A percentile compares a stretch with the other conserved stretches of the same genome.
These are phyloP conservation scores for Seriola dumerili DNA, from an alignment of 2,113 vertebrate species.

Conservation along the genomic window DNA sequence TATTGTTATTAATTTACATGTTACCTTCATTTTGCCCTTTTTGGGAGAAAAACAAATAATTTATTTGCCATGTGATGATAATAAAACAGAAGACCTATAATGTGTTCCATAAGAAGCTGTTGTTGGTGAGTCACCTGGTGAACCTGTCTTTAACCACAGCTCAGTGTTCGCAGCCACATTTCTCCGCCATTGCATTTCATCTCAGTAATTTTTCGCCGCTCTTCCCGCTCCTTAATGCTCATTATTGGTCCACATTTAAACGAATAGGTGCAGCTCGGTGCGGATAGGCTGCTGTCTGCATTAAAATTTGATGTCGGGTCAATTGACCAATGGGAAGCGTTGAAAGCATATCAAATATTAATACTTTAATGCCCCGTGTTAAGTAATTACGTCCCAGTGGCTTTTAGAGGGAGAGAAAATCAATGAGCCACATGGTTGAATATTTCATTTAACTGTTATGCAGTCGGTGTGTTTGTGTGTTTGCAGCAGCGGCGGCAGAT, in stretches of 20 bases:
- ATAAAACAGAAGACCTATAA: too few relatives aligned
- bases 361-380: constrained; percentile 77
- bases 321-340: constrained; percentile 73
- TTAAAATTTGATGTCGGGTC: constrained; percentile 81
- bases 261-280: neutral
- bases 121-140: too few relatives aligned
- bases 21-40: too few relatives aligned
- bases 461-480: neutral
- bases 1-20: too few relatives aligned
- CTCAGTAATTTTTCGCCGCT: constrained; percentile 68
- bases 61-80: too few relatives aligned
- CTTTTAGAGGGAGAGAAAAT: constrained; percentile 68
- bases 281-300: constrained; percentile 33
- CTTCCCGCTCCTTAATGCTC: constrained; percentile 10
- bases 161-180: neutral
- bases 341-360: constrained; percentile 81
- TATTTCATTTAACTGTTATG: constrained; percentile 58
- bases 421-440: constrained; percentile 61
- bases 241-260: constrained; percentile 40
- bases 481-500: neutral
- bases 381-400: constrained; percentile 82
- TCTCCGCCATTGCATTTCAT: constrained; percentile 7
- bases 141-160: neutral
- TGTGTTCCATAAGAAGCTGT: too few relatives aligned
- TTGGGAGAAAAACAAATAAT: too few relatives aligned